Conservation (phyloP, 2,888 invertebrate species). For the Tinea trinotella region DNA sequence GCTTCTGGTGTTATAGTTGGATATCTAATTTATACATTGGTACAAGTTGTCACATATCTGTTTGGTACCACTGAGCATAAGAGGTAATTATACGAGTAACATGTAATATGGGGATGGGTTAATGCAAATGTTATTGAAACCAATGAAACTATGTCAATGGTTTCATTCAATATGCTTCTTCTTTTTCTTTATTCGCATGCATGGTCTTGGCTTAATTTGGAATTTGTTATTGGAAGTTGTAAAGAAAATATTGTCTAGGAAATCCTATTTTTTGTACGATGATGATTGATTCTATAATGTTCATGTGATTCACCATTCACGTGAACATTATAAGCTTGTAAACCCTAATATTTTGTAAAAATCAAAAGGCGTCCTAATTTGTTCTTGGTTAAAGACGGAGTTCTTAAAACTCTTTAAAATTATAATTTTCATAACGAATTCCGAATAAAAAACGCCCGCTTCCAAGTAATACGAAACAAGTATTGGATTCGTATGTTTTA, state of each 20-base stretch:
- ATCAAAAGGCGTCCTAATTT: too few relatives aligned
- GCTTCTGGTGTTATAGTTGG: slow-evolving; percentile 91
- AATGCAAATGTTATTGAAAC: not conserved
- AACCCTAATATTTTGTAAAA: too few relatives aligned
- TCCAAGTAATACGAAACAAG: not conserved
- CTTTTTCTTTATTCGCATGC: not conserved
- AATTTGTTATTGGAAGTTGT: not conserved
- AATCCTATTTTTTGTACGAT: too few relatives aligned
- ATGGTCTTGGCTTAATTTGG: not conserved
- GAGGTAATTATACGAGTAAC: slow-evolving; percentile 51
- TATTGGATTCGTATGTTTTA: not conserved
- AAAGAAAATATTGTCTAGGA: too few relatives aligned
- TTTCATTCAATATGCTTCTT: not conserved
- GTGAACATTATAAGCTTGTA: too few relatives aligned
- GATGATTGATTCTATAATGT: too few relatives aligned
- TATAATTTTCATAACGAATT: too few relatives aligned
- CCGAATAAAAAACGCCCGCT: not conserved
- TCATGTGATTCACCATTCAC: too few relatives aligned
- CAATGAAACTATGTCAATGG: not conserved
- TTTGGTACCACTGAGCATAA: slow-evolving; percentile 86
- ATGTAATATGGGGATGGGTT: not conserved
- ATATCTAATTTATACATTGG: slow-evolving; percentile 86
- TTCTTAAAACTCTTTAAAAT: too few relatives aligned
- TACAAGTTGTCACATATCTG: slow-evolving; percentile 80
- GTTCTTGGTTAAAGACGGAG: too few relatives aligned